phyloP scores from a whole-genome alignment of 2,888 invertebrate genomes.

The Drosophila engyochracea region DNA sequence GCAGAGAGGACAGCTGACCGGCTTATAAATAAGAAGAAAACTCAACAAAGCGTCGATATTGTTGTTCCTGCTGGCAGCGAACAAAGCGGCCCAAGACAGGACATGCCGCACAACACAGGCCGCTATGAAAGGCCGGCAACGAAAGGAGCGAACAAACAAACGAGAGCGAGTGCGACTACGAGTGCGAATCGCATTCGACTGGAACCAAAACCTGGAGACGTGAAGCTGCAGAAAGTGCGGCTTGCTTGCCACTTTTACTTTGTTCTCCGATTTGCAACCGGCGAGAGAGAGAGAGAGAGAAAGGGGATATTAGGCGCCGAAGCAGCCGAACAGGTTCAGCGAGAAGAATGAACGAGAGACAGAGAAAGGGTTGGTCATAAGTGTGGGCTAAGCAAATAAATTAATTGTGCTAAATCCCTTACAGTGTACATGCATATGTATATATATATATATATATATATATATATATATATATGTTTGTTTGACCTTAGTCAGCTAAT shows the following conservation, averaged over 20 bases:
- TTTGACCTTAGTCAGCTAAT: constrained; percentile 20
- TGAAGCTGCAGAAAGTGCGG: constrained; percentile 14
- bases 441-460: background rate
- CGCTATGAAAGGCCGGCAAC: constrained; percentile 6
- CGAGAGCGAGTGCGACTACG: constrained; percentile 25
- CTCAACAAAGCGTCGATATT: constrained; percentile 49
- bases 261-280: constrained; percentile 15
- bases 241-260: constrained; percentile 10
- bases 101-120: constrained; percentile 31
- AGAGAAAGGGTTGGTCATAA: background rate
- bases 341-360: constrained; percentile 8
- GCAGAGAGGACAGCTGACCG: constrained; percentile 51
- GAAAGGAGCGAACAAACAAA: constrained; percentile 16
- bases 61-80: constrained; percentile 35
- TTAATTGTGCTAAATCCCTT: constrained; percentile 23
- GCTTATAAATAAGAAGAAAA: constrained; percentile 36
- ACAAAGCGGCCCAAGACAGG: constrained; percentile 48
- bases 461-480: background rate
- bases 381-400: constrained; percentile 26
- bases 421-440: background rate
- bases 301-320: constrained; percentile 45
- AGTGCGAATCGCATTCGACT: constrained; percentile 2
- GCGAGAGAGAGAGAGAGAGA: background rate
- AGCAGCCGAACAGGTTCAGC: constrained; percentile 33
- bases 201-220: constrained; percentile 3